phyloP scores from a whole-genome alignment of 1,140 invertebrate genomes.

The Amphibalanus amphitrite region DNA sequence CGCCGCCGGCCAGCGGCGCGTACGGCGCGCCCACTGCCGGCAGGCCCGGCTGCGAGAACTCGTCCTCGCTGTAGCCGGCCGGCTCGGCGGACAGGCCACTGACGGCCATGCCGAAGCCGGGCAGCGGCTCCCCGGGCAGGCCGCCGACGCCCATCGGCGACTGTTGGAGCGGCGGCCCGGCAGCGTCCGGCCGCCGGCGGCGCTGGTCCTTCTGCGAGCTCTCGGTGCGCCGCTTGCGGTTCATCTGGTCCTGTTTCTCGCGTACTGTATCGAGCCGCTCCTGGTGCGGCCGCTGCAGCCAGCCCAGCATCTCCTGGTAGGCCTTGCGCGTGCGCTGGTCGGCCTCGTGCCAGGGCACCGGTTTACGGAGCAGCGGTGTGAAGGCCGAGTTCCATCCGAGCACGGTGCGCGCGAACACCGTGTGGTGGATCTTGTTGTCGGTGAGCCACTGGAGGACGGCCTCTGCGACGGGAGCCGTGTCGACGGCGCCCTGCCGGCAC shows the following conservation, averaged over 20 bases:
- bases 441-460: slow-evolving; percentile 3
- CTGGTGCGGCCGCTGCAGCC: slow-evolving; percentile 1
- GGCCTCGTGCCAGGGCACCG: background rate
- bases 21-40: too few relatives aligned
- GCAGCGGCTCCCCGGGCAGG: background rate
- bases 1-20: too few relatives aligned
- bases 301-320: background rate
- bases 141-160: background rate
- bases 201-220: background rate
- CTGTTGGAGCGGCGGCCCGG: background rate
- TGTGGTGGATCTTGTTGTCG: slow-evolving; percentile 5
- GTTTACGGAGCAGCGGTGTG: background rate
- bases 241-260: background rate
- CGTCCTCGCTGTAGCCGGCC: background rate
- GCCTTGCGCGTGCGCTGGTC: background rate
- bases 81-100: background rate
- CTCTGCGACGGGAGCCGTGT: background rate
- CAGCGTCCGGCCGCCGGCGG: background rate
- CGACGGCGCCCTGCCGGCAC: background rate
- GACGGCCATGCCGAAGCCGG: background rate
- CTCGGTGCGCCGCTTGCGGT: background rate
- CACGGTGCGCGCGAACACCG: slow-evolving; percentile 2
- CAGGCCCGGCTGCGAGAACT: background rate
- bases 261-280: background rate
- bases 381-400: slow-evolving; percentile 1